Conservation (phyloP, 2,888 invertebrate genomes). For the Maniola hyperantus region DNA sequence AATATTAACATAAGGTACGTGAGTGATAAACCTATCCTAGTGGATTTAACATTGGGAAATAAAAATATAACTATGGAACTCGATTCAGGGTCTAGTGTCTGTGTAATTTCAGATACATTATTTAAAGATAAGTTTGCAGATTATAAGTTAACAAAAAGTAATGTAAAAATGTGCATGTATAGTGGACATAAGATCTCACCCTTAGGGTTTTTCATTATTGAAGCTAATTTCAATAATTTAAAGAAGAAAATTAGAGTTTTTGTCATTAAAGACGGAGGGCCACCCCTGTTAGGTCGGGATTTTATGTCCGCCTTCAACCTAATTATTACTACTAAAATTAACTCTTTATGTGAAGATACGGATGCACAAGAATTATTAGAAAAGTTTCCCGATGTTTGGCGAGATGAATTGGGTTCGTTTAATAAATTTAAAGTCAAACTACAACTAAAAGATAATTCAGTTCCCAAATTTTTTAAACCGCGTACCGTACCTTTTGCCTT, state of each 20-base stretch:
- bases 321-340: neutral
- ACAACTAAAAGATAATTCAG: neutral
- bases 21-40: slow-evolving; percentile 32
- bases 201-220: slow-evolving; percentile 37
- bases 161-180: slow-evolving; percentile 42
- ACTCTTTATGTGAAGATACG: neutral
- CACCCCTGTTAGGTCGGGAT: slow-evolving; percentile 37
- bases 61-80: slow-evolving; percentile 35
- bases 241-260: slow-evolving; percentile 34
- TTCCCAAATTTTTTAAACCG: slow-evolving; percentile 2
- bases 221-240: slow-evolving; percentile 26
- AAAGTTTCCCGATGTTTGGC: neutral
- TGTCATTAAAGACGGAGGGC: slow-evolving; percentile 41
- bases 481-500: slow-evolving; percentile 30
- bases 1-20: slow-evolving; percentile 40
- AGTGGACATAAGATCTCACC: slow-evolving; percentile 43
- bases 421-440: slow-evolving; percentile 3
- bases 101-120: slow-evolving; percentile 38
- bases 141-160: slow-evolving; percentile 20
- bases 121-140: slow-evolving; percentile 29
- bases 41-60: slow-evolving; percentile 27
- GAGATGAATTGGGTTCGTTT: slow-evolving; percentile 1
- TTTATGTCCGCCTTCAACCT: slow-evolving; percentile 36
- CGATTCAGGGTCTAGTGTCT: slow-evolving; percentile 38
- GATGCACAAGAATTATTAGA: neutral